Percentiles rank a stretch among this genome's conserved stretches.
Evolutionary conservation across 2,888 invertebrate genomes (phyloP).

Genomic region (Alloplasta piceator): DNA sequence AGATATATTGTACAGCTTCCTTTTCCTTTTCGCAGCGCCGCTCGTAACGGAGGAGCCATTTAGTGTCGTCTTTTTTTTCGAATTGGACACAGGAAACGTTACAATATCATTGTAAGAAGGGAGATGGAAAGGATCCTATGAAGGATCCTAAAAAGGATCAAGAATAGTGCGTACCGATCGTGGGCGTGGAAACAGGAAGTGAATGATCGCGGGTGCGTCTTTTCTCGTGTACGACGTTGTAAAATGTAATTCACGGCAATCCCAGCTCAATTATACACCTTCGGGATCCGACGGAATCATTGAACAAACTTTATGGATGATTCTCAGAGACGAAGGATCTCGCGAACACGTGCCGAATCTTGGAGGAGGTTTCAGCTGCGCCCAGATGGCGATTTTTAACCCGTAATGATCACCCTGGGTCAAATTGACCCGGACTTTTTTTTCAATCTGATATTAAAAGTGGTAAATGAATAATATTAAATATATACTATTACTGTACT

Average conservation of each 20-base stretch:
- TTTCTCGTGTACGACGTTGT: conserved; percentile 39
- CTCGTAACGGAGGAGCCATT: conserved; percentile 65
- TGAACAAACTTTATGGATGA: background rate
- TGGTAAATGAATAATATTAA: no score
- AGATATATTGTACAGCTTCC: conserved; percentile 67
- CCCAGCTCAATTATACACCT: conserved; percentile 34
- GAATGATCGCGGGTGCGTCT: conserved; percentile 42
- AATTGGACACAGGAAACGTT: conserved; percentile 72
- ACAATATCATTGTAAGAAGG: conserved; percentile 74
- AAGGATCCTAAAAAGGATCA: conserved; percentile 47
- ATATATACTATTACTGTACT: no score
- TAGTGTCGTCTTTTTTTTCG: conserved; percentile 56
- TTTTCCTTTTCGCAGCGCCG: conserved; percentile 56
- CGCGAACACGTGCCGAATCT: background rate
- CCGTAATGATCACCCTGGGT: no score
- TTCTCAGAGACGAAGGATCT: conserved; percentile 14
- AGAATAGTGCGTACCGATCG: conserved; percentile 61
- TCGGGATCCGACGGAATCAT: conserved; percentile 8
- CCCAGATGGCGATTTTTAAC: no score
- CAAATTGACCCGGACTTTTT: no score
- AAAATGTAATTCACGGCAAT: conserved; percentile 42
- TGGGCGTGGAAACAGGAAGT: conserved; percentile 57
- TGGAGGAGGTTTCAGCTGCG: no score
- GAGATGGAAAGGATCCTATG: no score
- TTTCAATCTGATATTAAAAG: no score